A percentile compares a stretch with the other conserved stretches of the same genome.
Conservation (phyloP, 2,888 invertebrate genomes). For the Cephus pygmeus region DNA sequence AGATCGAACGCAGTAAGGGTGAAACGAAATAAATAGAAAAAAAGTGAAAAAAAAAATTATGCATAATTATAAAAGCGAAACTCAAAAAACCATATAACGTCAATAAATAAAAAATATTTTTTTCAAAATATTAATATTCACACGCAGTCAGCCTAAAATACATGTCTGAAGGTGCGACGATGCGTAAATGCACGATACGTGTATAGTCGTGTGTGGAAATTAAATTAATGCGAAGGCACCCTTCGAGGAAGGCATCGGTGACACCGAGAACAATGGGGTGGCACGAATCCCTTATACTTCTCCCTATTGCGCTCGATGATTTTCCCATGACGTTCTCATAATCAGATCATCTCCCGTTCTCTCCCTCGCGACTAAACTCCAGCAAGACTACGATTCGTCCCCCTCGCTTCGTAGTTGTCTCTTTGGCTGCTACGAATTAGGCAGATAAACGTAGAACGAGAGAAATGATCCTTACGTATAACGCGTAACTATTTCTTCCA, state of each 20-base stretch:
- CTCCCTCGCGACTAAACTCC: slow-evolving; percentile 2
- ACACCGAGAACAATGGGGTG: slow-evolving; percentile 38
- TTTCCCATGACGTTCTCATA: slow-evolving; percentile 64
- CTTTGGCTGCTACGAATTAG: not conserved
- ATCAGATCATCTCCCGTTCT: slow-evolving; percentile 53
- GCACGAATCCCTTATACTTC: slow-evolving; percentile 25
- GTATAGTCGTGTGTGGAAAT: slow-evolving; percentile 44
- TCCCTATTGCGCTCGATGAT: slow-evolving; percentile 39
- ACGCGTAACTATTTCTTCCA: not conserved
- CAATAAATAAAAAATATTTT: not conserved
- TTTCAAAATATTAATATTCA: not conserved
- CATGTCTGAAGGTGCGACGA: not conserved
- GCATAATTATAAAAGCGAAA: not conserved
- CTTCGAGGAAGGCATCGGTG: slow-evolving; percentile 47
- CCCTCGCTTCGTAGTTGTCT: not conserved
- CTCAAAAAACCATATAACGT: not conserved
- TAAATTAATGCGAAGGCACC: slow-evolving; percentile 51
- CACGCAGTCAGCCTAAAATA: not conserved
- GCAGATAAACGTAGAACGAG: not conserved
- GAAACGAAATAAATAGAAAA: not conserved
- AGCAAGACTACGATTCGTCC: not conserved
- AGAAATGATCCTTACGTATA: not conserved
- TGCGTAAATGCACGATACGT: not conserved
- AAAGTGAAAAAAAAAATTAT: not conserved
- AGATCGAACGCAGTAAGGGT: not conserved